phyloP scores from a whole-genome alignment of 2,113 vertebrate species.

The Lamprologus callipterus region DNA sequence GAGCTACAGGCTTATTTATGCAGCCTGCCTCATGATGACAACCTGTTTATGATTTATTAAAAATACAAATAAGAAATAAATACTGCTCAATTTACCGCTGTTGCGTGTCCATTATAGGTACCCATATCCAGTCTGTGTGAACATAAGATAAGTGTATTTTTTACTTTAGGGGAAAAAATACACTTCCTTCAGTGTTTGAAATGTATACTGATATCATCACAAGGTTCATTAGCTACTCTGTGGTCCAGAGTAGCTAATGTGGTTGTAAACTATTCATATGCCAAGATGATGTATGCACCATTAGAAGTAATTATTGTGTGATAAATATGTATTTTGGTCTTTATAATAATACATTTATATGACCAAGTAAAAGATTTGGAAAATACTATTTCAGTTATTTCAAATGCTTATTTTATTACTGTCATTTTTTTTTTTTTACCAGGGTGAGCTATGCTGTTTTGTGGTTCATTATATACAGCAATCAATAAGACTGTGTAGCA shows the following conservation, averaged over 20 bases:
- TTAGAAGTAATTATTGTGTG: neutral
- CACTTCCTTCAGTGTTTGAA: neutral
- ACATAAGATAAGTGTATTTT: neutral
- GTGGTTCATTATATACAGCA: neutral
- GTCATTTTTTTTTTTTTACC: neutral
- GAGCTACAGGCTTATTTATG: neutral
- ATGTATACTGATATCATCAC: neutral
- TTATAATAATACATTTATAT: neutral
- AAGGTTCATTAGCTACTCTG: neutral
- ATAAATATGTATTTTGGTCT: neutral
- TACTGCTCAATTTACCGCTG: neutral
- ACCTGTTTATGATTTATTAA: neutral
- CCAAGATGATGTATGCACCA: neutral
- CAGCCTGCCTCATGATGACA: neutral
- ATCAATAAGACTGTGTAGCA: neutral
- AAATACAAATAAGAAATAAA: neutral
- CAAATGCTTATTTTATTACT: neutral
- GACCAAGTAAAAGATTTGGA: neutral
- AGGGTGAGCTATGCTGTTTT: neutral
- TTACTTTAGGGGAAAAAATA: neutral
- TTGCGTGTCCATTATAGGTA: neutral
- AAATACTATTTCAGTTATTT: neutral
- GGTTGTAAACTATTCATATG: neutral
- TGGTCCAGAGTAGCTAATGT: neutral
- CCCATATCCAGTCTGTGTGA: neutral